Conservation (phyloP, 2,113 vertebrate genomes). For the Kryptolebias marmoratus region DNA sequence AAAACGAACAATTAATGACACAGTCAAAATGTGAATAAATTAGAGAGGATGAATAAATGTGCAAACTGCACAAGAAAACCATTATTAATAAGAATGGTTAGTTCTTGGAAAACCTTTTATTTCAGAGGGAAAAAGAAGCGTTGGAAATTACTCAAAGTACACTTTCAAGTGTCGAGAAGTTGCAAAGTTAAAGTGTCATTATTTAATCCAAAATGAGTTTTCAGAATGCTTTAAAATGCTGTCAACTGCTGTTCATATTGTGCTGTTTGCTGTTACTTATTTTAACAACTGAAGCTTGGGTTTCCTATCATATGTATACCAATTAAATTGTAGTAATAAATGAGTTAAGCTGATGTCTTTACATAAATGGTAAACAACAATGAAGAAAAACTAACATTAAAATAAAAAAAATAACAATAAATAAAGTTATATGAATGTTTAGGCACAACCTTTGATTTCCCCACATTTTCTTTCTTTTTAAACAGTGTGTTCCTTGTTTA, state of each 20-base stretch:
- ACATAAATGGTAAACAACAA: not conserved
- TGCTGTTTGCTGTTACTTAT: slow-evolving; percentile 3
- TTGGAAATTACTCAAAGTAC: slow-evolving; percentile 6
- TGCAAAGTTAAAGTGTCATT: slow-evolving; percentile 15
- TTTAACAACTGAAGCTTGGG: not conserved
- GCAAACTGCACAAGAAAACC: slow-evolving; percentile 15
- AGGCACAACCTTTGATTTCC: slow-evolving; percentile 18
- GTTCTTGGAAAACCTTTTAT: slow-evolving; percentile 41
- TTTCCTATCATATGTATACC: not conserved
- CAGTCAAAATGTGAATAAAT: slow-evolving; percentile 55
- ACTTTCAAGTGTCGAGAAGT: slow-evolving; percentile 16
- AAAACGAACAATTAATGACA: slow-evolving; percentile 54
- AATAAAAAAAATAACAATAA: slow-evolving; percentile 13
- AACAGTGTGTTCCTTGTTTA: slow-evolving; percentile 59
- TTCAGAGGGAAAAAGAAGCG: slow-evolving; percentile 3
- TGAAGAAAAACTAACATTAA: not conserved
- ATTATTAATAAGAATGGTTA: slow-evolving; percentile 32
- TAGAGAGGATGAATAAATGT: slow-evolving; percentile 41
- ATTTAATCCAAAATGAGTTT: slow-evolving; percentile 12
- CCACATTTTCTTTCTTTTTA: not conserved
- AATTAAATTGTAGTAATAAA: slow-evolving; percentile 5
- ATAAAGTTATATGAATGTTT: slow-evolving; percentile 41
- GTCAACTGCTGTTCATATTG: not conserved
- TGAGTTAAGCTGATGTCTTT: not conserved
- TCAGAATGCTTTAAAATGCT: not conserved